A percentile compares a stretch with the other conserved stretches of the same genome.
These are phyloP conservation scores for Unio pictorum DNA, from an alignment of 2,888 invertebrate species.

Conservation along the genomic window DNA sequence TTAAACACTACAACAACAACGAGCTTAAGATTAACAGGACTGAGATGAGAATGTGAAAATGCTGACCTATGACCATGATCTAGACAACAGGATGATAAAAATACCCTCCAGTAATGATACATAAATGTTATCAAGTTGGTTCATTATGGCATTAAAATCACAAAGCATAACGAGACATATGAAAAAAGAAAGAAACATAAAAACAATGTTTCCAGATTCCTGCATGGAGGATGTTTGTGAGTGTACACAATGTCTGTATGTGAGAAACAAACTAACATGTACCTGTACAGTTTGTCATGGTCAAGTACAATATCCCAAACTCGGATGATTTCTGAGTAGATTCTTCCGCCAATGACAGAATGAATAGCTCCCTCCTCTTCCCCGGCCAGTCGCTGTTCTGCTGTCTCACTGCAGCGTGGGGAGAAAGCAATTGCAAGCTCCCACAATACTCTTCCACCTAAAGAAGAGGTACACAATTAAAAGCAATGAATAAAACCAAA, in stretches of 20 bases:
- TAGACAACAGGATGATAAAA: too few species aligned
- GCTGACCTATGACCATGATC: too few species aligned
- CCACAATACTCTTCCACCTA: constrained; percentile 54
- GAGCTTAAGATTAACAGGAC: too few species aligned
- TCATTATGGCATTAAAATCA: too few species aligned
- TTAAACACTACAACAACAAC: too few species aligned
- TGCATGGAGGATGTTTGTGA: background rate
- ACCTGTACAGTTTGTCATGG: constrained; percentile 43
- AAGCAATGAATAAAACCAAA: constrained; percentile 22
- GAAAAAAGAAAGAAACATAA: too few species aligned
- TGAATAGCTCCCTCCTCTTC: constrained; percentile 30
- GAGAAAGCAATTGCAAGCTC: constrained; percentile 62
- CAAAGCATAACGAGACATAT: too few species aligned
- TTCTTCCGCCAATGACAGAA: constrained; percentile 42
- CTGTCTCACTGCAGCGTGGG: constrained; percentile 50
- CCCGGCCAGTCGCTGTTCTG: constrained; percentile 40
- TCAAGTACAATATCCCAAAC: constrained; percentile 46
- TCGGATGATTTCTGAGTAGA: constrained; percentile 57
- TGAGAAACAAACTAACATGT: background rate
- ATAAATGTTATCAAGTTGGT: too few species aligned
- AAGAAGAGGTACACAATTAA: constrained; percentile 2
- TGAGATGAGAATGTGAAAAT: too few species aligned
- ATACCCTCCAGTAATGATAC: too few species aligned
- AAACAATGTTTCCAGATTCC: too few species aligned
- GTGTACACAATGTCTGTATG: background rate